Evolutionary conservation across 2,113 vertebrate species (phyloP).

Genomic region (Neotragus pygmaeus): DNA sequence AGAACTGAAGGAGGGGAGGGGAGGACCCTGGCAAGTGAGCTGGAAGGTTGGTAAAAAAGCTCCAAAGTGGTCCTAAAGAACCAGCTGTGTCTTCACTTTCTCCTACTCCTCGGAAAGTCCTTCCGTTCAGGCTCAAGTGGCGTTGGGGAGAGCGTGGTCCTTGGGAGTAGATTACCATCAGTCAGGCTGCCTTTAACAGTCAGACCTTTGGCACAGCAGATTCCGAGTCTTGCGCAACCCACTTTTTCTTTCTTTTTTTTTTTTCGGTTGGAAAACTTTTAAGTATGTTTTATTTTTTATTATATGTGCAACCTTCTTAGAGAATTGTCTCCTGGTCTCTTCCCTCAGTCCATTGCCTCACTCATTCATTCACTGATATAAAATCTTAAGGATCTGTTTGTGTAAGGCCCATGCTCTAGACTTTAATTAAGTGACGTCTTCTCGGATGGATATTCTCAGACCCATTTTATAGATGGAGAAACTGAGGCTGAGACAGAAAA

Average conservation of each 20-base stretch:
- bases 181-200: not conserved
- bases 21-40: fast-evolving
- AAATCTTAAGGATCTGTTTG: not conserved
- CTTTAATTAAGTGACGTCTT: not conserved
- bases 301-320: not conserved
- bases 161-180: not conserved
- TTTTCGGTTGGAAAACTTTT: not conserved
- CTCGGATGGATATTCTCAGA: not conserved
- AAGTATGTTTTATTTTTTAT: not conserved
- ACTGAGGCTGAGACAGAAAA: not conserved
- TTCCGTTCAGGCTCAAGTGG: not conserved
- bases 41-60: not conserved
- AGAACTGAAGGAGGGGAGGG: not conserved
- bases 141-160: not conserved
- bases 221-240: not conserved
- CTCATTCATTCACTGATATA: not conserved
- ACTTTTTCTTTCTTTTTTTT: not conserved
- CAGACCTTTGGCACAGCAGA: not conserved
- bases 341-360: not conserved
- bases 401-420: not conserved
- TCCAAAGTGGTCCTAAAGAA: not conserved
- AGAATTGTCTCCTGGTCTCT: not conserved
- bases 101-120: not conserved
- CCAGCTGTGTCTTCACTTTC: not conserved
- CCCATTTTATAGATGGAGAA: not conserved